A percentile compares a stretch with the other conserved stretches of the same genome.
Conservation (phyloP, 2,113 vertebrate genomes). For the Rissa tridactyla region DNA sequence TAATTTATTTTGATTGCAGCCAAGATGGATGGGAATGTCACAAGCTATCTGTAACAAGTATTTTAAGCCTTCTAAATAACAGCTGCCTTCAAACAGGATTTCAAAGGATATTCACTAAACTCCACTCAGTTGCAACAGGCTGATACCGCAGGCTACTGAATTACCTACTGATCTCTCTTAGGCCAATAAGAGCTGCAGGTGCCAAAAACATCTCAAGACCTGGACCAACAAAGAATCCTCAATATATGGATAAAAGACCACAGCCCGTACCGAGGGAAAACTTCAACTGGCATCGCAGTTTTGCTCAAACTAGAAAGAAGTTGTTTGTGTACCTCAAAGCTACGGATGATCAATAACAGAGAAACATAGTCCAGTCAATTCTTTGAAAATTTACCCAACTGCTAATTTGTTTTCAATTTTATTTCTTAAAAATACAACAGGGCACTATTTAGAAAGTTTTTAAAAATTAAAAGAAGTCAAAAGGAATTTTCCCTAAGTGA, state of each 20-base stretch:
- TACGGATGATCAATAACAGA: not conserved
- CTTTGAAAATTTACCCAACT: not conserved
- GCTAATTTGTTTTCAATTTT: not conserved
- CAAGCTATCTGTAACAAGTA: not conserved
- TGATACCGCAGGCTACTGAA: not conserved
- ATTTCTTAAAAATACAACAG: not conserved
- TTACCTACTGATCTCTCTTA: not conserved
- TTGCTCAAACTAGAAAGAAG: not conserved
- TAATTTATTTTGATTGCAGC: slow-evolving; percentile 11
- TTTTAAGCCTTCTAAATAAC: slow-evolving; percentile 2
- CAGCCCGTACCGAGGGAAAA: not conserved
- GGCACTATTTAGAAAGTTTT: not conserved
- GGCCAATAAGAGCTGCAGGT: not conserved
- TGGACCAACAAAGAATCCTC: not conserved
- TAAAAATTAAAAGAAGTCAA: not conserved
- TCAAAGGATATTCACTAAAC: not conserved
- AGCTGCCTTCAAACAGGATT: not conserved
- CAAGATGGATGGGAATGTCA: slow-evolving; percentile 1
- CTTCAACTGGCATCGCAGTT: not conserved
- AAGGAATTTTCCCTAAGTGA: not conserved
- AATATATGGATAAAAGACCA: not conserved
- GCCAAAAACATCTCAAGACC: not conserved
- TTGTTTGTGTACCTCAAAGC: not conserved
- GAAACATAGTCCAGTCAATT: not conserved
- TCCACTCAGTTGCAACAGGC: not conserved